These are phyloP conservation scores for Cephus cinctus DNA, from an alignment of 1,140 invertebrate genomes.

Conservation along the genomic window DNA sequence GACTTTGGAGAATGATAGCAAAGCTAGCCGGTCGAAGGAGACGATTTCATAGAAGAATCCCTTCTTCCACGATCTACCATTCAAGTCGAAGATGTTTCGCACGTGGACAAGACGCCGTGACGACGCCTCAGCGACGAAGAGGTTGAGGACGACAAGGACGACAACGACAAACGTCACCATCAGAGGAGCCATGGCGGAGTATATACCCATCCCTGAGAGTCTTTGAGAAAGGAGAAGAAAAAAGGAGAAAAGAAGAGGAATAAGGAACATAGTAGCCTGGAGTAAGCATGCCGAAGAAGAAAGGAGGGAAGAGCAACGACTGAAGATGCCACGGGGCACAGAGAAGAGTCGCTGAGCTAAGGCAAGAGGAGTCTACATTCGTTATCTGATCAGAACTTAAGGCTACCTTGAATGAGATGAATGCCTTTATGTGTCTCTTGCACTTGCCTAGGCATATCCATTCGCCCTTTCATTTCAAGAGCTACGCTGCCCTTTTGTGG, in stretches of 20 bases:
- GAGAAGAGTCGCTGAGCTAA: slow-evolving; percentile 6
- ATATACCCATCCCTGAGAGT: too few relatives aligned
- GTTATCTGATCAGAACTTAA: slow-evolving; percentile 54
- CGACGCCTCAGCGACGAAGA: slow-evolving; percentile 1
- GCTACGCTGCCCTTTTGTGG: slow-evolving; percentile 43
- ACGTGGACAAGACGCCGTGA: slow-evolving; percentile 7
- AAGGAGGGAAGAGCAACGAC: slow-evolving; percentile 12
- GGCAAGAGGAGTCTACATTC: slow-evolving; percentile 46
- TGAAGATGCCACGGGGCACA: neutral
- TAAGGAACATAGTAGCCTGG: too few relatives aligned
- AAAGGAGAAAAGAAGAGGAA: slow-evolving; percentile 11
- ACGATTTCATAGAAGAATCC: too few relatives aligned
- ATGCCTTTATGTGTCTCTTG: slow-evolving; percentile 53
- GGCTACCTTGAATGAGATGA: slow-evolving; percentile 54
- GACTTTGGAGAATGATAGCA: too few relatives aligned
- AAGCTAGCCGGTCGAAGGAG: too few relatives aligned
- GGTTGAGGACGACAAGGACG: slow-evolving; percentile 6
- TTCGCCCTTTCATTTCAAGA: slow-evolving; percentile 51
- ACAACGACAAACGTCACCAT: slow-evolving; percentile 1
- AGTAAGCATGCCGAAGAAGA: too few relatives aligned
- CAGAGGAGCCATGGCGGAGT: too few relatives aligned
- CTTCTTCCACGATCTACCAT: too few relatives aligned
- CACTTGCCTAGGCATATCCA: slow-evolving; percentile 52
- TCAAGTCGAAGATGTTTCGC: slow-evolving; percentile 24
- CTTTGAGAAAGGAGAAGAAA: slow-evolving; percentile 18